phyloP scores from a whole-genome alignment of 1,140 invertebrate genomes.

The Danaus plexippus region DNA sequence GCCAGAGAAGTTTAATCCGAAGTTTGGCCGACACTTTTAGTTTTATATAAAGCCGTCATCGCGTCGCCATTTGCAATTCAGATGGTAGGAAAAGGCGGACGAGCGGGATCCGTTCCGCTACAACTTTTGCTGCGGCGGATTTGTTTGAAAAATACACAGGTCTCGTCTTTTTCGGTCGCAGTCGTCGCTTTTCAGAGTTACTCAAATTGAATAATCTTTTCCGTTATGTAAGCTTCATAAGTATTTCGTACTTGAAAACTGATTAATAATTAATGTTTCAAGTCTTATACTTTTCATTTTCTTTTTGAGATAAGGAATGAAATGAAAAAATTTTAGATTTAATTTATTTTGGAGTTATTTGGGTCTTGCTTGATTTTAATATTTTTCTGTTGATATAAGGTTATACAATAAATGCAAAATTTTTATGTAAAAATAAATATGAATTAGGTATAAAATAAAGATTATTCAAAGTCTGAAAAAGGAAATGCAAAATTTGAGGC shows the following conservation, averaged over 20 bases:
- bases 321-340: too few relatives aligned
- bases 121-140: slow-evolving; percentile 50
- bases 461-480: too few relatives aligned
- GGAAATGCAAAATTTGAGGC: too few relatives aligned
- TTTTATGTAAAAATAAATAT: too few relatives aligned
- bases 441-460: too few relatives aligned
- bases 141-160: slow-evolving; percentile 62
- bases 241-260: slow-evolving; percentile 14
- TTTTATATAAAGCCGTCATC: slow-evolving; percentile 64
- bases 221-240: slow-evolving; percentile 29
- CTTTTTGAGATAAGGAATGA: too few relatives aligned
- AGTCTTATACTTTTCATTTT: background rate
- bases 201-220: slow-evolving; percentile 52
- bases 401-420: too few relatives aligned
- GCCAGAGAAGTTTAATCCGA: slow-evolving; percentile 63
- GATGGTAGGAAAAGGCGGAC: slow-evolving; percentile 60
- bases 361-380: too few relatives aligned
- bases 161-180: slow-evolving; percentile 39
- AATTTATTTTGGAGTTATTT: too few relatives aligned
- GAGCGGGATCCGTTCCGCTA: slow-evolving; percentile 37
- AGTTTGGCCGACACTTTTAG: slow-evolving; percentile 67
- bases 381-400: too few relatives aligned
- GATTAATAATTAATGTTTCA: slow-evolving; percentile 19
- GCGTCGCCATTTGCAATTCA: slow-evolving; percentile 65
- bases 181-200: slow-evolving; percentile 40